Evolutionary conservation across 2,797 vertebrate genomes (phyloP), one percentile per base, ranked within the genome.

Genomic region (Falco rusticolus): DNA sequence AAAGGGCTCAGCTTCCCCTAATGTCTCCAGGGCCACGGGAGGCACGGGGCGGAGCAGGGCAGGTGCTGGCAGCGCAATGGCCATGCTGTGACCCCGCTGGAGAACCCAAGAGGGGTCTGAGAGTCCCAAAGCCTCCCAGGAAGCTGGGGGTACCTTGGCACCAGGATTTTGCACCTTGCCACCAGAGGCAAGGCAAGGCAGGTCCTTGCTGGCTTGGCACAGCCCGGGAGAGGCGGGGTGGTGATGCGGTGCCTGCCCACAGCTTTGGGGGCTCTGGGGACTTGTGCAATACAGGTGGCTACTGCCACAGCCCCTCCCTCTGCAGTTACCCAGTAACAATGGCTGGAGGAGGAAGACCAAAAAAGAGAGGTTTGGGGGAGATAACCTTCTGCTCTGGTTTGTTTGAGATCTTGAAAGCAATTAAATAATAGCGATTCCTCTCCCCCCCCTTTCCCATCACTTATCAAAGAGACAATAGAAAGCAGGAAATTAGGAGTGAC

Each of bases 401-500:
- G 91, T 95, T 69, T 84, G 95, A 54, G 85, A 78, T 94, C 90
- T 92, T 19, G 76, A 75, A 89, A 92, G 92, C 93, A 93, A 96
- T 97, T 95, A 90, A 97, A 94, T 93, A 50, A 57, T 59, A 69
- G 39, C 79, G 45, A 43, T 88, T 66, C 50, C 87, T 79, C n/a
- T 6, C 34, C 21, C 10, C 25, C 41, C 28, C 16, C 41, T 63
- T 54, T 76, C 94, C 79, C 84, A 87, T 91, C 91, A 19, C 59
- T 93, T 96, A 97, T 92, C 95, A 60, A 64, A 91, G 95, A 89
- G 95, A 97, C 92, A 96, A 97, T 89, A 84, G 97, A 80, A 60
- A 54, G 82, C 96, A 97, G 97, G 97, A 97, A 98, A 98, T 97
- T 90, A 95, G 93, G 96, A 94, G 76, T 84, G 69, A 60, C 59